A percentile compares a stretch with the other conserved stretches of the same genome.
Conservation (phyloP, 2,888 invertebrate genomes). For the Notodromas monacha region DNA sequence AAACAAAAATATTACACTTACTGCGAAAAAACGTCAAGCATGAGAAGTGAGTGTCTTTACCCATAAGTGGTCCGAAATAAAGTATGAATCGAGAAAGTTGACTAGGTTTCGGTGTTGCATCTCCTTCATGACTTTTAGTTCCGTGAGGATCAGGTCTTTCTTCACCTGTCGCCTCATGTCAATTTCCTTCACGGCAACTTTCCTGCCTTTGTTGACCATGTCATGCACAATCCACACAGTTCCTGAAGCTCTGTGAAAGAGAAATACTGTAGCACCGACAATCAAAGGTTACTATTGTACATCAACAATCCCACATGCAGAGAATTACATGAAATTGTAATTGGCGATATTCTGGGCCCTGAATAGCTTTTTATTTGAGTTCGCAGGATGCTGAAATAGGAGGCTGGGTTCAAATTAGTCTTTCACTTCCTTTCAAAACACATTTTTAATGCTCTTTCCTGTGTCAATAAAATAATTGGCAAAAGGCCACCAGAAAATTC, state of each 20-base stretch:
- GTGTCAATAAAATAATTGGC: too few species aligned
- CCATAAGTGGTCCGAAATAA: constrained; percentile 73
- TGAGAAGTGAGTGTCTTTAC: constrained; percentile 18
- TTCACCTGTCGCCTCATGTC: constrained; percentile 75
- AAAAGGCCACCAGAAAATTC: too few species aligned
- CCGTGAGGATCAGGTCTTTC: constrained; percentile 76
- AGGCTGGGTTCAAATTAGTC: too few species aligned
- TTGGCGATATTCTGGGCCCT: constrained; percentile 7
- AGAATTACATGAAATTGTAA: background rate
- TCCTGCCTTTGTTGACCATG: constrained; percentile 25
- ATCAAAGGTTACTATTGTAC: constrained; percentile 1
- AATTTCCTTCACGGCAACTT: constrained; percentile 84
- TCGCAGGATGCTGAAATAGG: too few species aligned
- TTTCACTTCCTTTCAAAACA: too few species aligned
- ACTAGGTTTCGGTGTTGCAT: constrained; percentile 79
- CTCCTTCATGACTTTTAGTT: constrained; percentile 42
- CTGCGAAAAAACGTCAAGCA: background rate
- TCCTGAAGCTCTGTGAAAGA: constrained; percentile 34
- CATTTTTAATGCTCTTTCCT: too few species aligned
- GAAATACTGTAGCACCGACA: constrained; percentile 6
- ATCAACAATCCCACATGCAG: background rate
- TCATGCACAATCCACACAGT: constrained; percentile 67
- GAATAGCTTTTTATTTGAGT: too few species aligned
- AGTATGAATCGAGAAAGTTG: constrained; percentile 70
- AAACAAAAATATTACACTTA: too few species aligned